A percentile compares a stretch with the other conserved stretches of the same genome.
phyloP scores from a whole-genome alignment of 2,888 invertebrate species.

The Ormyrus labotus region DNA sequence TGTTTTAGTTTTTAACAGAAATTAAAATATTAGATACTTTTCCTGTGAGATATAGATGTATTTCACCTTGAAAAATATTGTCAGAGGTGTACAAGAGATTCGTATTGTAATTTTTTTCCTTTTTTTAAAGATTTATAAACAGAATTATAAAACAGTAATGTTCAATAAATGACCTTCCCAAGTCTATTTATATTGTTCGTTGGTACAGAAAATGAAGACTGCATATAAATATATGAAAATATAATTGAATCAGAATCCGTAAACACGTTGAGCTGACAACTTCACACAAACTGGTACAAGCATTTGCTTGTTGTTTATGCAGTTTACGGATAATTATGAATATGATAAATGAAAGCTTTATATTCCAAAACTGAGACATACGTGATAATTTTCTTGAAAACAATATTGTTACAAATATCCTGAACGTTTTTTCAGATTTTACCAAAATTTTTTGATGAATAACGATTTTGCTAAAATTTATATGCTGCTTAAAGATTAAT shows the following conservation, averaged over 20 bases:
- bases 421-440: constrained; percentile 30
- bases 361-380: constrained; percentile 44
- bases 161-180: constrained; percentile 35
- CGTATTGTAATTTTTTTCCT: constrained; percentile 34
- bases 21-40: constrained; percentile 51
- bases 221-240: constrained; percentile 50
- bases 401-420: constrained; percentile 42
- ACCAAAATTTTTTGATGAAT: constrained; percentile 37
- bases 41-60: constrained; percentile 45
- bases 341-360: constrained; percentile 46
- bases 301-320: constrained; percentile 41
- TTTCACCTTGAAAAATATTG: constrained; percentile 50
- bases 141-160: constrained; percentile 39
- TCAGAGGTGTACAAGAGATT: constrained; percentile 33
- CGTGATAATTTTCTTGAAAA: constrained; percentile 36
- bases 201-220: constrained; percentile 51
- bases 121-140: constrained; percentile 43
- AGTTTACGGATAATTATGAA: constrained; percentile 39
- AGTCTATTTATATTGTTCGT: constrained; percentile 19
- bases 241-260: constrained; percentile 48
- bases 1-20: constrained; percentile 48
- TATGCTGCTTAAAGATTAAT: constrained; percentile 13
- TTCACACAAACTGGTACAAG: constrained; percentile 42
- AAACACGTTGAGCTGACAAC: constrained; percentile 42
- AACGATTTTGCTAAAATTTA: constrained; percentile 44